Base-by-base conservation (phyloP, 2,797 vertebrate genomes). In the Threskiornis aethiopicus region DNA sequence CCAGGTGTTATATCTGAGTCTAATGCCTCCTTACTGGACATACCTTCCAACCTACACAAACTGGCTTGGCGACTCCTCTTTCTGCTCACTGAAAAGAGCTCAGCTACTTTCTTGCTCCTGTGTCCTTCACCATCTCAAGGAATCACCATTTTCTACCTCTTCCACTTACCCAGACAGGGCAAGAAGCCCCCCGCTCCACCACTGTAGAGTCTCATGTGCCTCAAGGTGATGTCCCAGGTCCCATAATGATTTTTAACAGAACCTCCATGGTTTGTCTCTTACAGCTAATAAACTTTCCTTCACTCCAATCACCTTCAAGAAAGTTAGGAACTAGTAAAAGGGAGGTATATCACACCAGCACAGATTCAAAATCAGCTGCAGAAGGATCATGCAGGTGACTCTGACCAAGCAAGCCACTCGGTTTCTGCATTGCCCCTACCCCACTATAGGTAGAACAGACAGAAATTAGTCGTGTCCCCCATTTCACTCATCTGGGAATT, bases 381-480 rank as follows among this genome's bases (percentile, higher is more conserved):
- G 47, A 0, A n/a, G 66, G 22, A 57, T 21, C 35, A 33, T 3
- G 31, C 52, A 75, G 64, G 25, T 35, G 49, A 46, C 18, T 10
- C 13, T 16, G 22, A 37, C 29, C 80, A 70, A 62, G 21, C 3
- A 33, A 87, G 19, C 5, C 24, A n/a, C 28, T 5, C 82, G 84
- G 11, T 15, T 11, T 13, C 29, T 9, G 24, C 76, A 22, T 4
- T 18, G 42, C 5, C 49, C 24, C 62, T 16, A n/a, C 13, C 14
- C 41, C 15, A 33, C 35, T 13, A 24, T 0, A 31, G 24, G n/a
- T 0, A 62, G 17, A 84, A 33, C 0, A 83, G 18, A 29, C 17
- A 77, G 44, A 29, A 72, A 67, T 44, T 11, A 87, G 10, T 31
- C 13, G 1, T 24, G 16, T 22, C 10, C 29, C 11, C 8, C 22